These are phyloP conservation scores for Cryptoblepharus egeriae DNA, from an alignment of 2,797 vertebrate species.

Conservation along the genomic window DNA sequence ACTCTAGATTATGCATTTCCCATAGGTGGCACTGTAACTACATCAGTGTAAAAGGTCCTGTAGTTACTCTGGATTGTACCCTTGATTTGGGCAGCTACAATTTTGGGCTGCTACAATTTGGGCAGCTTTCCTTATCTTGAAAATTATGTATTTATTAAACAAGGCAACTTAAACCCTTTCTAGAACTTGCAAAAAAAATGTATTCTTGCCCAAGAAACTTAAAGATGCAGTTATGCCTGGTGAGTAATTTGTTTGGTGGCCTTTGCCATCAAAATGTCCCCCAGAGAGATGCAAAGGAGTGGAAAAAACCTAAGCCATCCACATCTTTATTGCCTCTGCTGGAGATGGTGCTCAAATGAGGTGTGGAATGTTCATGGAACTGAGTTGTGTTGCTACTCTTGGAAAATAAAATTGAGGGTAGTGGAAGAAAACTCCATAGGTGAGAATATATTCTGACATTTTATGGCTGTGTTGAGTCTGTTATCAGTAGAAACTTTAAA, in stretches of 20 bases:
- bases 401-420: slow-evolving; percentile 33
- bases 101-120: too few species aligned
- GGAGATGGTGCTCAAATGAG: slow-evolving; percentile 34
- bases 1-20: too few species aligned
- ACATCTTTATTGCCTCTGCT: slow-evolving; percentile 50
- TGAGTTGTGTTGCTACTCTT: slow-evolving; percentile 44
- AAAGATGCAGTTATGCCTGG: slow-evolving; percentile 13
- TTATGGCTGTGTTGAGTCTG: slow-evolving; percentile 1
- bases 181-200: background rate
- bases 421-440: slow-evolving; percentile 23
- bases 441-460: slow-evolving; percentile 19
- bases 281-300: slow-evolving; percentile 38
- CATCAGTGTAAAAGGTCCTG: too few species aligned
- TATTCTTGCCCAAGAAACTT: slow-evolving; percentile 55
- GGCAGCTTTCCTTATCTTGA: too few species aligned
- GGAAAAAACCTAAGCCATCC: slow-evolving; percentile 43
- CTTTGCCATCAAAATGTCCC: slow-evolving; percentile 51
- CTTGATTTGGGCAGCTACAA: too few species aligned
- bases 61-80: too few species aligned
- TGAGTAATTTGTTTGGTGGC: slow-evolving; percentile 33
- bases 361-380: slow-evolving; percentile 13
- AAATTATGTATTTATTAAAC: background rate
- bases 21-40: too few species aligned
- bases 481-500: slow-evolving; percentile 12
- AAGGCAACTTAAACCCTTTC: background rate